phyloP scores from a whole-genome alignment of 2,888 invertebrate species.

The Drosophila pegasa region DNA sequence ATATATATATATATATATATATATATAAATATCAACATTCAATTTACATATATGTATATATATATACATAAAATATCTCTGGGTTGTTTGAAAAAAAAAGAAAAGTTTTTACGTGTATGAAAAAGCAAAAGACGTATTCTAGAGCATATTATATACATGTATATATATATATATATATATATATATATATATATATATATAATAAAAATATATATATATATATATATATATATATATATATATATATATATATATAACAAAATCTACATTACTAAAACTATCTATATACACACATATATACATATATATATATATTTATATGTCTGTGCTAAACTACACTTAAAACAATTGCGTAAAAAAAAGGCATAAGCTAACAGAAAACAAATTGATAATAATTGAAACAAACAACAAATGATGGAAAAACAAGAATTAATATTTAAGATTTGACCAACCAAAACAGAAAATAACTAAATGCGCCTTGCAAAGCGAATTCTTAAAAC shows the following conservation, averaged over 20 bases:
- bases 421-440: constrained; percentile 53
- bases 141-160: constrained; percentile 45
- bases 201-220: too few relatives aligned
- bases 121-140: constrained; percentile 39
- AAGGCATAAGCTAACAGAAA: constrained; percentile 18
- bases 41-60: neutral
- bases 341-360: constrained; percentile 46
- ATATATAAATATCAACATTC: neutral
- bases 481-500: constrained; percentile 34
- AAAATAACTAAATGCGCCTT: constrained; percentile 34
- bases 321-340: constrained; percentile 18
- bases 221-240: too few relatives aligned
- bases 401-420: neutral
- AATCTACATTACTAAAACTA: constrained; percentile 43
- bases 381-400: constrained; percentile 53
- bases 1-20: constrained; percentile 3
- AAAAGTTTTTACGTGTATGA: constrained; percentile 48
- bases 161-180: too few relatives aligned
- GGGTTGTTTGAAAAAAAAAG: constrained; percentile 51
- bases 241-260: constrained; percentile 36
- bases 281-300: constrained; percentile 16
- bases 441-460: constrained; percentile 63
- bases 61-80: constrained; percentile 38
- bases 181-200: too few relatives aligned
- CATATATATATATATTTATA: neutral